These are phyloP conservation scores for Nothoprocta pentlandii DNA, from an alignment of 2,113 vertebrate genomes.

Conservation along the genomic window DNA sequence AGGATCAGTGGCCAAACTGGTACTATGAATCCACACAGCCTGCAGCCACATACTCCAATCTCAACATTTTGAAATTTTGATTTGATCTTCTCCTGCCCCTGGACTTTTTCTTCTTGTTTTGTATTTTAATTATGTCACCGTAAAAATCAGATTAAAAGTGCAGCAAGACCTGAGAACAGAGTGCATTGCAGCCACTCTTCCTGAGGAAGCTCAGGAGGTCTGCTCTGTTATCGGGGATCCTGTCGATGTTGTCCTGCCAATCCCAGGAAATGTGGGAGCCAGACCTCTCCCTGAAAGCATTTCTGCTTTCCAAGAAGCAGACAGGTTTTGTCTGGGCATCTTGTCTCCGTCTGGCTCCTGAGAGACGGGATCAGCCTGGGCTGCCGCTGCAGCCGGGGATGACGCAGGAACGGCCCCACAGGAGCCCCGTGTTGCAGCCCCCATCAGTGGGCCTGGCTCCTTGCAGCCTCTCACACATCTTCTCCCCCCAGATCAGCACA, in stretches of 20 bases:
- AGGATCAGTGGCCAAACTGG: not conserved
- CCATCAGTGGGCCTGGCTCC: too few species aligned
- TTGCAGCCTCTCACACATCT: too few species aligned
- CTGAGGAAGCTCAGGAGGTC: not conserved
- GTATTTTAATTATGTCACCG: not conserved
- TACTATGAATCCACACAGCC: not conserved
- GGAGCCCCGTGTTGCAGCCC: not conserved
- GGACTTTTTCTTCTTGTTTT: not conserved
- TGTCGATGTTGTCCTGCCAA: not conserved
- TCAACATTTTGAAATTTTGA: not conserved
- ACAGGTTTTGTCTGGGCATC: too few species aligned
- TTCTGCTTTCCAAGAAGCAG: not conserved
- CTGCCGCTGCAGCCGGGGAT: not conserved
- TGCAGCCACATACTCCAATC: not conserved
- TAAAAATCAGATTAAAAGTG: not conserved
- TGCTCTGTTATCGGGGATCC: too few species aligned
- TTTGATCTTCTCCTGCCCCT: not conserved
- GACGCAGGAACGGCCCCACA: not conserved
- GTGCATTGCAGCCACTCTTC: not conserved
- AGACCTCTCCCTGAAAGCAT: not conserved
- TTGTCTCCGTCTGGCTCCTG: not conserved
- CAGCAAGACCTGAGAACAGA: not conserved
- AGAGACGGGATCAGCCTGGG: not conserved
- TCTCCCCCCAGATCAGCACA: not conserved
- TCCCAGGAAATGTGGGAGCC: not conserved